phyloP scores from a whole-genome alignment of 2,797 vertebrate genomes.

The Meriones psammophilus region DNA sequence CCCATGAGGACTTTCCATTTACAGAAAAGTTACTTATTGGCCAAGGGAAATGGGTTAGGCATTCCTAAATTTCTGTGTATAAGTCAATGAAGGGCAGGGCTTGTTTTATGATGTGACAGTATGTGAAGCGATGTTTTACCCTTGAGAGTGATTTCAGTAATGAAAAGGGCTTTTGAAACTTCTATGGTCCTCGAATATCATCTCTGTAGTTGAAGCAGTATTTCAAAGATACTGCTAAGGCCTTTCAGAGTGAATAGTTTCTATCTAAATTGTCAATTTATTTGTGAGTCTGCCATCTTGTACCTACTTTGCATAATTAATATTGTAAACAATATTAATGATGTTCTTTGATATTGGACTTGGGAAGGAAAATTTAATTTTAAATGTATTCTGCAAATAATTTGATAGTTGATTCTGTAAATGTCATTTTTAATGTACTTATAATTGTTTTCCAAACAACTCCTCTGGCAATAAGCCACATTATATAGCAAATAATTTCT shows the following conservation, averaged over 20 bases:
- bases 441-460: constrained; percentile 64
- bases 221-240: constrained; percentile 41
- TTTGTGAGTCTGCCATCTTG: constrained; percentile 60
- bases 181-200: neutral
- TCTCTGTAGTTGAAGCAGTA: constrained; percentile 11
- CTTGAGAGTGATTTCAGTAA: constrained; percentile 49
- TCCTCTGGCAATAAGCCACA: constrained; percentile 72
- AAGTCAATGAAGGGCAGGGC: neutral
- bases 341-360: constrained; percentile 71
- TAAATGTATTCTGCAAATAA: constrained; percentile 77
- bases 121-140: constrained; percentile 55
- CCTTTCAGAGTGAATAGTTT: constrained; percentile 53
- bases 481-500: constrained; percentile 36
- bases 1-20: constrained; percentile 6
- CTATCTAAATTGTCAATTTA: constrained; percentile 67
- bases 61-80: constrained; percentile 27
- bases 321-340: constrained; percentile 67
- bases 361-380: constrained; percentile 78
- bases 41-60: neutral
- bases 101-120: constrained; percentile 6
- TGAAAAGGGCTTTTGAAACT: constrained; percentile 4
- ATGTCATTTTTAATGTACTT: constrained; percentile 75
- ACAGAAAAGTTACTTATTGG: neutral
- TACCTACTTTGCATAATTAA: constrained; percentile 75
- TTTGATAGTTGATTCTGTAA: constrained; percentile 75